Conservation (phyloP, 1,140 invertebrate genomes). For the Meloidogyne floridensis region DNA sequence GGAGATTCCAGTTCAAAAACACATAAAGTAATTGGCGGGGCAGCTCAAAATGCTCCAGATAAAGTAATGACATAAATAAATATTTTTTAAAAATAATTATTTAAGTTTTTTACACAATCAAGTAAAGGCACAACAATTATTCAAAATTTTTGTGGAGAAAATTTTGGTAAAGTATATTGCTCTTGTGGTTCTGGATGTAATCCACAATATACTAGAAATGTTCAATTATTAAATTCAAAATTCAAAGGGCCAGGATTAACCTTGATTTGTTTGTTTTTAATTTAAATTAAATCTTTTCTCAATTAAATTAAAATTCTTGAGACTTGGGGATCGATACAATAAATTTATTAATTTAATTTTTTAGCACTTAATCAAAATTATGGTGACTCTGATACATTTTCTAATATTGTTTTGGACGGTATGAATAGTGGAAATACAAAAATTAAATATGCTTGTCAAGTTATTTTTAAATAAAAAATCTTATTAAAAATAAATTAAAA, state of each 20-base stretch:
- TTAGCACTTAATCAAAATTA: neutral
- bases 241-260: conserved; percentile 3
- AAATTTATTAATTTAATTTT: neutral
- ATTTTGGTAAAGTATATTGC: neutral
- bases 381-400: neutral
- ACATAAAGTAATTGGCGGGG: neutral
- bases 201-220: neutral
- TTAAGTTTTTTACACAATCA: conserved; percentile 7
- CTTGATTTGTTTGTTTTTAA: neutral
- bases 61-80: neutral
- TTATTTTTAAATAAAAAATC: neutral
- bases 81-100: neutral
- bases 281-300: too few species aligned
- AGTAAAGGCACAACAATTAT: conserved; percentile 2
- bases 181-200: neutral
- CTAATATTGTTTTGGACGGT: neutral
- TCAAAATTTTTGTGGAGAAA: conserved; percentile 7
- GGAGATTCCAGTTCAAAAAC: neutral
- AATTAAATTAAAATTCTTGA: too few species aligned
- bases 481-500: conserved; percentile 1
- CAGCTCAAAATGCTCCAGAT: conserved; percentile 12
- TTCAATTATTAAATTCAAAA: conserved; percentile 7
- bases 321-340: too few species aligned
- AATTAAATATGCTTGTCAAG: conserved; percentile 9
- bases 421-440: neutral